phyloP scores from a whole-genome alignment of 2,113 vertebrate species.

The Balaenoptera acutorostrata region DNA sequence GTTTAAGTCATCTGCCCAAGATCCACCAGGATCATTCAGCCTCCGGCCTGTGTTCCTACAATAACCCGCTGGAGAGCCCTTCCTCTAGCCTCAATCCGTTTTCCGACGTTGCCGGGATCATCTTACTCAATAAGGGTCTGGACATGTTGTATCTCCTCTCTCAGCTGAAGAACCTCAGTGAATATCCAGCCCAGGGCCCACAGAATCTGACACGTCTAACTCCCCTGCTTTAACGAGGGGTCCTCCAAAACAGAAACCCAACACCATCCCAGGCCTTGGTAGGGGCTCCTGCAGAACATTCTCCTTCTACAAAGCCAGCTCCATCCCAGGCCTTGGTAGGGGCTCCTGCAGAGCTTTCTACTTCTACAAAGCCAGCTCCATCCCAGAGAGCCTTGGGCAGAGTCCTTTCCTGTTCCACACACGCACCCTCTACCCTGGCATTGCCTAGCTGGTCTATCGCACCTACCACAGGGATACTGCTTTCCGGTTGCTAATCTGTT shows the following conservation, averaged over 20 bases:
- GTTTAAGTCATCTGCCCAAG: not conserved
- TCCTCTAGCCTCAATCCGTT: not conserved
- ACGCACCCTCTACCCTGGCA: not conserved
- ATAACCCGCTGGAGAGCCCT: fast-evolving
- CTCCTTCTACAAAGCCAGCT: not conserved
- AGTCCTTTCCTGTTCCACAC: not conserved
- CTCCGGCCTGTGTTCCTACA: not conserved
- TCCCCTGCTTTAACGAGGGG: not conserved
- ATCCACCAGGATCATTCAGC: not conserved
- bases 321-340: not conserved
- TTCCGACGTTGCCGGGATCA: not conserved
- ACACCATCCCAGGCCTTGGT: not conserved
- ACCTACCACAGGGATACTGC: not conserved
- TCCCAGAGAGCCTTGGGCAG: too few relatives aligned
- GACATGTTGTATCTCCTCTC: too few relatives aligned
- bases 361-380: not conserved
- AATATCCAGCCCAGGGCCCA: fast-evolving
- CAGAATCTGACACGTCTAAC: not conserved
- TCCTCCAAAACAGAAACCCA: not conserved
- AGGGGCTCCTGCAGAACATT: not conserved
- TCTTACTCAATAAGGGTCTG: not conserved
- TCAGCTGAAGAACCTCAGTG: not conserved
- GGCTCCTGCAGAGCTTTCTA: not conserved
- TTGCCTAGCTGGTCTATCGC: not conserved
- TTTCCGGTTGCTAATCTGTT: not conserved